Percentiles rank a stretch among this genome's conserved stretches.
Evolutionary conservation across 53 echinoderm and acorn worm genomes (phyloP).

Genomic region (Astropecten irregularis): DNA sequence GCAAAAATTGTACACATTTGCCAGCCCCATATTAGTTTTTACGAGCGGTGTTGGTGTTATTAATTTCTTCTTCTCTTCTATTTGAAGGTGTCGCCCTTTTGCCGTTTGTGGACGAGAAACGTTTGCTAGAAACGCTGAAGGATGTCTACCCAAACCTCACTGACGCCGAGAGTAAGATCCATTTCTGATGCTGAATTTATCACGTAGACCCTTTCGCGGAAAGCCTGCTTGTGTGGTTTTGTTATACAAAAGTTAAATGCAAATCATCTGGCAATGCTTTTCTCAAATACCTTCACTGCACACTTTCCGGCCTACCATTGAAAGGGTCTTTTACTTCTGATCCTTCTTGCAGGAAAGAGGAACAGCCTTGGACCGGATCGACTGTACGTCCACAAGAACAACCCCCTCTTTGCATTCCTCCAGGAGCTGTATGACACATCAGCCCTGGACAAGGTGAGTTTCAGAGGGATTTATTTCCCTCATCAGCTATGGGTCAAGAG

Average conservation of each 20-base stretch:
- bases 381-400: slow-evolving; percentile 80
- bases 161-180: slow-evolving; percentile 79
- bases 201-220: not conserved
- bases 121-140: slow-evolving; percentile 71
- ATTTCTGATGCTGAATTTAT: not conserved
- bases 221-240: not conserved
- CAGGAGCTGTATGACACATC: slow-evolving; percentile 80
- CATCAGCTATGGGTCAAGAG: not conserved
- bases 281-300: too few species aligned
- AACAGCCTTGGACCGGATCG: slow-evolving; percentile 92
- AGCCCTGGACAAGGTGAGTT: slow-evolving; percentile 64
- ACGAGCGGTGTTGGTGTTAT: too few species aligned
- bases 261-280: not conserved
- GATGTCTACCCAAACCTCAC: slow-evolving; percentile 86
- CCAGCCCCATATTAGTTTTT: too few species aligned
- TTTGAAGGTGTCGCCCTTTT: slow-evolving; percentile 98
- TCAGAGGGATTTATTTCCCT: not conserved
- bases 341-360: slow-evolving; percentile 73
- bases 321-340: too few species aligned
- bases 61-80: too few species aligned
- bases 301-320: too few species aligned
- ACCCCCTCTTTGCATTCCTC: slow-evolving; percentile 77
- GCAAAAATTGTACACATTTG: too few species aligned
- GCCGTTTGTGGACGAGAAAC: slow-evolving; percentile 95
- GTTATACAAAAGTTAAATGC: not conserved